A percentile compares a stretch with the other conserved stretches of the same genome.
phyloP scores from a whole-genome alignment of 1,140 invertebrate genomes.

The Antheraea mylitta region DNA sequence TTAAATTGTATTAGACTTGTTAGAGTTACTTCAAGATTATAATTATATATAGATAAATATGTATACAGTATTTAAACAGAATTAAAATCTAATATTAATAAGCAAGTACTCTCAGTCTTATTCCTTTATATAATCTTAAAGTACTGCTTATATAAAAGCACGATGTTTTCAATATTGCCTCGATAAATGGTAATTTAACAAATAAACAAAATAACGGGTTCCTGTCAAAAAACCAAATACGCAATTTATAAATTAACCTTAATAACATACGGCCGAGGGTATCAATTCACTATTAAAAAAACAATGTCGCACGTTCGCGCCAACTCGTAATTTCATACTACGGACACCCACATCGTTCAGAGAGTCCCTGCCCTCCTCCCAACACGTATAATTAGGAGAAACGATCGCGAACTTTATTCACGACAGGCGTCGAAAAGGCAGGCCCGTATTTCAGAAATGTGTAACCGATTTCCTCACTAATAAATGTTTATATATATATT shows the following conservation, averaged over 20 bases:
- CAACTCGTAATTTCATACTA: slow-evolving; percentile 65
- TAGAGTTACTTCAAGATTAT: too few species aligned
- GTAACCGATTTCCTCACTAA: slow-evolving; percentile 58
- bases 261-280: slow-evolving; percentile 40
- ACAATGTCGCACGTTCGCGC: slow-evolving; percentile 56
- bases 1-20: too few species aligned
- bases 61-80: too few species aligned
- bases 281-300: slow-evolving; percentile 38
- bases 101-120: too few species aligned
- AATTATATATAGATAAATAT: too few species aligned
- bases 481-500: too few species aligned
- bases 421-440: slow-evolving; percentile 72
- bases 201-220: neutral
- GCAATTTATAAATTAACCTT: slow-evolving; percentile 28
- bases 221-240: slow-evolving; percentile 18
- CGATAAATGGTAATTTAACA: neutral
- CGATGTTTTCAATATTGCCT: too few species aligned
- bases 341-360: slow-evolving; percentile 71
- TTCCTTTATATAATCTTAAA: too few species aligned
- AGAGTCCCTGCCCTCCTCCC: slow-evolving; percentile 47
- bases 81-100: too few species aligned
- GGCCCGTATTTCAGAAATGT: slow-evolving; percentile 56
- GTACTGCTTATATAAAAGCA: too few species aligned
- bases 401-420: slow-evolving; percentile 69
- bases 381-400: slow-evolving; percentile 72